Base-by-base conservation (phyloP, 2,888 invertebrate species). In the Plagodis dolabraria region DNA sequence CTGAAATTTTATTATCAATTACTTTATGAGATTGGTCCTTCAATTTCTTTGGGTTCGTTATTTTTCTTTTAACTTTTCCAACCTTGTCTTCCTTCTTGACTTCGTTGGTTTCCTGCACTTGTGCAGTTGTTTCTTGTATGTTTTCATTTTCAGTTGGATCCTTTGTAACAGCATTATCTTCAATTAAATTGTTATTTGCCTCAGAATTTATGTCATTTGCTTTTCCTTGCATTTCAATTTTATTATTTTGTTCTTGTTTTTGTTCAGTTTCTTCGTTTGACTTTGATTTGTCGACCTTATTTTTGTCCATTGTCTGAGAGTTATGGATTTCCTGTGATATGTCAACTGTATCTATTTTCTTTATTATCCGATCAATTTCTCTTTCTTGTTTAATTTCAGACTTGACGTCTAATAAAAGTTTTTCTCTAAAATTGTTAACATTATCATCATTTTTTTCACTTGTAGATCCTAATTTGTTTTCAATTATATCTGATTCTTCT, bases 221-320 rank as follows among this genome's bases (percentile, higher is more conserved):
- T 53, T 60, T 64, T 51, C 42, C 56, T 52, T 47, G 56, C 42
- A 2, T 46, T 36, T 22, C 5, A 12, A 33, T 47, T 63, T 62
- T 52, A 45, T 63, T 36, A 36, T 57, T 44, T 50, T 66, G 49
- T 51, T 60, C 53, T n/a, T 45, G 1, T 51, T 60, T 54, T n/a
- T 45, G 1, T 43, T 53, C 49, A 42, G 40, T 11, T 40, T 55
- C 45, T 40, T 56, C 36, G 33, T 49, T 53, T 6, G 34, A 11
- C 10, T 36, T 33, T 43, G 40, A 9, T 1, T n/a, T 36, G 36
- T 36, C 22, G 22, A 22, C 4, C 22, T 22, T 22, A 22, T 22
- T 22, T 22, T 22, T 4, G 4, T 22, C 22, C 22, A 22, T 22
- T 22, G 4, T 4, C 22, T 22, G 22, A 22, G 2, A 22, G 22